Conservation (phyloP, 2,113 vertebrate genomes). For the Junco hyemalis region DNA sequence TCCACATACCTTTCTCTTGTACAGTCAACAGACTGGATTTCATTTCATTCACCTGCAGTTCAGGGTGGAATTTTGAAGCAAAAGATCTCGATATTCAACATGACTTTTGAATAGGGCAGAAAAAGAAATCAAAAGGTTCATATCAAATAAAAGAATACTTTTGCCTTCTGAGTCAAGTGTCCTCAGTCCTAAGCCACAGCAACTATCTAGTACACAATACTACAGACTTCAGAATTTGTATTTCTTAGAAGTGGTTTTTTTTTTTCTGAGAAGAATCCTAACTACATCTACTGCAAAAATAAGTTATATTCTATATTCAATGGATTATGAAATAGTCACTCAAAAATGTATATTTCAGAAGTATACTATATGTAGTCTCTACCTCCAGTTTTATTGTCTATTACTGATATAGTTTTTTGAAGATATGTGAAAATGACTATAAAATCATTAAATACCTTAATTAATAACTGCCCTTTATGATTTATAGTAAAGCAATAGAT, state of each 20-base stretch:
- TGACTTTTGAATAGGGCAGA: not conserved
- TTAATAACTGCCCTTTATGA: slow-evolving; percentile 16
- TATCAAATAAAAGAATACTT: not conserved
- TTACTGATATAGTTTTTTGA: not conserved
- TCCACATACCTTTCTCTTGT: not conserved
- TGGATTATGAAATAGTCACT: not conserved
- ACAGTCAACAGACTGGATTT: not conserved
- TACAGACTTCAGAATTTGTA: not conserved
- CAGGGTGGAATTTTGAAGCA: not conserved
- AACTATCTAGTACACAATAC: not conserved
- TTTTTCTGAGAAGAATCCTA: not conserved
- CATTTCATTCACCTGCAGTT: not conserved
- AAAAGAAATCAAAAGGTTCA: not conserved
- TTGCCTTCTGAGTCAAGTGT: not conserved
- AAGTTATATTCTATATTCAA: not conserved
- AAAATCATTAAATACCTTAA: not conserved
- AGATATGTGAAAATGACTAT: not conserved
- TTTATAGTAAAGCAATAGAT: not conserved
- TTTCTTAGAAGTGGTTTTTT: not conserved
- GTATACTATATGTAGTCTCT: not conserved
- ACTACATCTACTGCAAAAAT: not conserved
- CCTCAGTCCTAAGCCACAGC: not conserved
- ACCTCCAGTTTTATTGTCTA: not conserved
- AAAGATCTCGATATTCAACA: not conserved
- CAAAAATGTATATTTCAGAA: not conserved